Conservation (phyloP, 2,888 invertebrate species). For the Aromia moschata region DNA sequence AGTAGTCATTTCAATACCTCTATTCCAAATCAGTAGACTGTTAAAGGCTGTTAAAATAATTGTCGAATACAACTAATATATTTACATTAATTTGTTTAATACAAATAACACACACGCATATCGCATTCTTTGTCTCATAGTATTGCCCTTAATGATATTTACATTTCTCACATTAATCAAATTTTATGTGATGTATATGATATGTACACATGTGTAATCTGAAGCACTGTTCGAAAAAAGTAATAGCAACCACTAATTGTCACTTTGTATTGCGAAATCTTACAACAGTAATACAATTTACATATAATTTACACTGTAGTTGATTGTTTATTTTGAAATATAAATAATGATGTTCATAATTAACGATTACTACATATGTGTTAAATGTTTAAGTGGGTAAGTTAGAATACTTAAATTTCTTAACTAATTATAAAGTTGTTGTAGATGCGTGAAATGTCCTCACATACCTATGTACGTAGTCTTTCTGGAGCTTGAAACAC, state of each 20-base stretch:
- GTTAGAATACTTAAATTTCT: background rate
- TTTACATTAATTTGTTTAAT: no score
- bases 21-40: no score
- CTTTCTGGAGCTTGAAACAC: no score
- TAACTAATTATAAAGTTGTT: background rate
- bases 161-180: background rate
- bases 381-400: conserved; percentile 4
- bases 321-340: background rate
- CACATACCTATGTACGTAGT: no score
- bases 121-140: background rate
- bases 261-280: background rate
- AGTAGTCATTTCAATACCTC: no score
- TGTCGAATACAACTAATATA: no score
- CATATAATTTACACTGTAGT: background rate
- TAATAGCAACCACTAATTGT: background rate
- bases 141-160: background rate
- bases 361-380: background rate
- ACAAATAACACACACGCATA: no score
- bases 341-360: background rate
- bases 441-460: no score
- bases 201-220: background rate
- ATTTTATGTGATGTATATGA: background rate
- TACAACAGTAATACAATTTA: background rate
- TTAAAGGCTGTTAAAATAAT: no score
- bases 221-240: background rate